Evolutionary conservation across 2,113 vertebrate genomes (phyloP).

Genomic region (Suricata suricatta): DNA sequence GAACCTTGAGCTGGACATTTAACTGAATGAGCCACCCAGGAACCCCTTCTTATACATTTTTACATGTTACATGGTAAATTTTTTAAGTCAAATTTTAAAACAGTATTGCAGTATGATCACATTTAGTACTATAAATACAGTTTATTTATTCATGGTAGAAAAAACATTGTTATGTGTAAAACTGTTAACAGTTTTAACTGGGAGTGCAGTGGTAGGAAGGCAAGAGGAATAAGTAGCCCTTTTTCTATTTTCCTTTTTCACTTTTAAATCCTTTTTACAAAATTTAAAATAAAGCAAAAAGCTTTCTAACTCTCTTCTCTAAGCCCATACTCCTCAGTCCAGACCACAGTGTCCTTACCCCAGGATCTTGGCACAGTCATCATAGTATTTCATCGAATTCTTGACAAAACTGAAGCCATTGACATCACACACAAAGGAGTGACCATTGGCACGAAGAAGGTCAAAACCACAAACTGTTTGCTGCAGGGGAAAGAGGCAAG

Average conservation of each 20-base stretch:
- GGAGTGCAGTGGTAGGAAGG: background rate
- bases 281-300: conserved; percentile 59
- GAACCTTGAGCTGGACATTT: background rate
- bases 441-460: conserved; percentile 96
- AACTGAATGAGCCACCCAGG: background rate
- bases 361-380: conserved; percentile 98
- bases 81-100: background rate
- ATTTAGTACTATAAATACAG: conserved; percentile 45
- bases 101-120: background rate
- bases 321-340: background rate
- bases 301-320: background rate
- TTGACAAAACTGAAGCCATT: conserved; percentile 99
- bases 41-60: background rate
- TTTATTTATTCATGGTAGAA: conserved; percentile 42
- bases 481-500: conserved; percentile 81
- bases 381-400: conserved; percentile 99
- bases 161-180: background rate
- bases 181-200: background rate
- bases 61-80: background rate
- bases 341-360: conserved; percentile 86
- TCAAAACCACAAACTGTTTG: conserved; percentile 99
- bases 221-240: background rate
- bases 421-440: conserved; percentile 98
- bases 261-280: conserved; percentile 19
- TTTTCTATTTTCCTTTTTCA: conserved; percentile 29